phyloP scores from a whole-genome alignment of 2,888 invertebrate species.

The Cheilosia vernalis region DNA sequence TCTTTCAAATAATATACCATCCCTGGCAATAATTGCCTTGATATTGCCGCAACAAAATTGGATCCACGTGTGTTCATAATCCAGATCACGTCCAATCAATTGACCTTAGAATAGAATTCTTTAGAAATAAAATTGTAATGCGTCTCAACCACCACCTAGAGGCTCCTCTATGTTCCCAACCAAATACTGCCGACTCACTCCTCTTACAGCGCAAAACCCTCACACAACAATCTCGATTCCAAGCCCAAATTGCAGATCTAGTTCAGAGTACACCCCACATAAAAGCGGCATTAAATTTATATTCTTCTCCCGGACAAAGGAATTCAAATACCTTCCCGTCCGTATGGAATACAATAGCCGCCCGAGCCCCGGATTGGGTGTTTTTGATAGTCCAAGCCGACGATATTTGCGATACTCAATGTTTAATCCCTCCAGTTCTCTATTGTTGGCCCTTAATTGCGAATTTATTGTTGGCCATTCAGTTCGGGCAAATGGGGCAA shows the following conservation, averaged over 20 bases:
- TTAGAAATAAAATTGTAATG: too few species aligned
- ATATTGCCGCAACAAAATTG: too few species aligned
- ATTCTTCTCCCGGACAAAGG: conserved; percentile 57
- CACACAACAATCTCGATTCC: conserved; percentile 24
- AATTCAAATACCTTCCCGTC: conserved; percentile 39
- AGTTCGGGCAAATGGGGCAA: conserved; percentile 18
- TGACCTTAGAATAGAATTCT: too few species aligned
- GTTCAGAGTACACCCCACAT: conserved; percentile 22
- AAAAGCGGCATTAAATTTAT: conserved; percentile 44
- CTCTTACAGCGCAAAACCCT: neutral
- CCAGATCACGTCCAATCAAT: too few species aligned
- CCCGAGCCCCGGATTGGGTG: neutral
- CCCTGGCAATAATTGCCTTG: too few species aligned
- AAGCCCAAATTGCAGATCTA: conserved; percentile 55
- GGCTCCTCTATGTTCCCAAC: neutral
- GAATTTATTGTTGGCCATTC: conserved; percentile 61
- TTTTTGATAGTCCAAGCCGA: conserved; percentile 23
- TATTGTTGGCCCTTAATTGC: conserved; percentile 67
- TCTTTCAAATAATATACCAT: too few species aligned
- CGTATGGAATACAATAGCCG: conserved; percentile 20
- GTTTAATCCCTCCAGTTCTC: conserved; percentile 47
- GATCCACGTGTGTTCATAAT: too few species aligned
- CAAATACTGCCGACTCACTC: conserved; percentile 29
- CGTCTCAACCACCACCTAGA: too few species aligned
- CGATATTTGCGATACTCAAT: conserved; percentile 63